Percentiles rank a stretch among this genome's conserved stretches.
phyloP scores from a whole-genome alignment of 2,888 invertebrate genomes.

The Melanostoma scalare region DNA sequence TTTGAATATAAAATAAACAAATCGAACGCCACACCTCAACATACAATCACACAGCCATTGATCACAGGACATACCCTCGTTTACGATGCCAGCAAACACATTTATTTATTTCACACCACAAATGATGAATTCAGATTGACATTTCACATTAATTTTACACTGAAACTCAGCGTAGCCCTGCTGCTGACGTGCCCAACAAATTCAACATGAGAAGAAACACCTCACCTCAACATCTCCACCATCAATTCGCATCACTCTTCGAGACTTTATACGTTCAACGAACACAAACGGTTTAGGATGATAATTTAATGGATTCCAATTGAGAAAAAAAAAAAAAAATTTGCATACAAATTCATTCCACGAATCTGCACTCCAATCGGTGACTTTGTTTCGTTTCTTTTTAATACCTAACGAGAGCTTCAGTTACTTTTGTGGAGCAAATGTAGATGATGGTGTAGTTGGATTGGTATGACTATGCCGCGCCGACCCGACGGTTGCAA shows the following conservation, averaged over 20 bases:
- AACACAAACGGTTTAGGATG: constrained; percentile 39
- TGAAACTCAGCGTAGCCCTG: constrained; percentile 16
- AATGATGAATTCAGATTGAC: constrained; percentile 73
- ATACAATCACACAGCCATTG: constrained; percentile 41
- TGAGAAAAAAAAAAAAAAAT: constrained; percentile 60
- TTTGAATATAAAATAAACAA: constrained; percentile 54
- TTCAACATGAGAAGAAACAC: constrained; percentile 34
- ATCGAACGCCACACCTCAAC: constrained; percentile 58
- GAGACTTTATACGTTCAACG: background rate
- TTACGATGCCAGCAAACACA: constrained; percentile 52
- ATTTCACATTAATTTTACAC: constrained; percentile 67
- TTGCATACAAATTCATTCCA: constrained; percentile 71
- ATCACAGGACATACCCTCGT: constrained; percentile 49
- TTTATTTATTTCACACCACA: constrained; percentile 72
- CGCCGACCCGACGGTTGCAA: constrained; percentile 1
- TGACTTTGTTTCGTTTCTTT: constrained; percentile 6
- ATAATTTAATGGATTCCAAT: constrained; percentile 68
- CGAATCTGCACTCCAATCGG: constrained; percentile 45
- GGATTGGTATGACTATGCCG: background rate
- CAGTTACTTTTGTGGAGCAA: constrained; percentile 26
- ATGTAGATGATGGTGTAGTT: constrained; percentile 8
- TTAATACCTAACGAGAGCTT: constrained; percentile 32
- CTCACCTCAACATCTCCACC: constrained; percentile 1
- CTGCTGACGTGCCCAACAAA: constrained; percentile 65
- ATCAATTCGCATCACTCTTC: constrained; percentile 18